phyloP scores from a whole-genome alignment of 1,140 invertebrate species.

The Calycopis cecrops region DNA sequence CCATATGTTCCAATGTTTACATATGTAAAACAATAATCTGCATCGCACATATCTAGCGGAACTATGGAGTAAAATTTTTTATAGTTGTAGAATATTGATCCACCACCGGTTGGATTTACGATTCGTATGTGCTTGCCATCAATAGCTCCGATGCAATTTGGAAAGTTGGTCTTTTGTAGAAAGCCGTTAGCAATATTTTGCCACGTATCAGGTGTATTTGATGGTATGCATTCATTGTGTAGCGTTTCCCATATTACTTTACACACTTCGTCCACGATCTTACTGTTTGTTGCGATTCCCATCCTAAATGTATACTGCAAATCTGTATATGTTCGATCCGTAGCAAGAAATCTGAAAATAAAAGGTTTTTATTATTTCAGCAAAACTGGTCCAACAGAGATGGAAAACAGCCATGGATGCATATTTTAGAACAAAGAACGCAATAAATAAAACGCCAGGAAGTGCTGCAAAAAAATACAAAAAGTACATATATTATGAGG shows the following conservation, averaged over 20 bases:
- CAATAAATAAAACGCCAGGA: constrained; percentile 17
- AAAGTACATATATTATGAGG: constrained; percentile 22
- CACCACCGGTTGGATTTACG: constrained; percentile 4
- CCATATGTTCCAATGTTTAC: constrained; percentile 17
- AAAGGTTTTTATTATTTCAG: constrained; percentile 13
- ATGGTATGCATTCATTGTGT: too few species aligned
- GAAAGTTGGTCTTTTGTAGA: too few species aligned
- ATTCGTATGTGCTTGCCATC: constrained; percentile 3
- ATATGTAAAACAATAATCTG: constrained; percentile 13
- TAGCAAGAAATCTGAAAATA: constrained; percentile 15
- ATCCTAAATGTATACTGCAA: too few species aligned
- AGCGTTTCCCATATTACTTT: too few species aligned
- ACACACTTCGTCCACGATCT: too few species aligned
- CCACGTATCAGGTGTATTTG: too few species aligned
- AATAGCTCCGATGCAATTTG: too few species aligned
- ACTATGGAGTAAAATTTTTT: constrained; percentile 6
- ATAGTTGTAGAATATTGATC: constrained; percentile 8
- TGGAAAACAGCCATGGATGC: constrained; percentile 15
- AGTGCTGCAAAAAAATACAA: constrained; percentile 15
- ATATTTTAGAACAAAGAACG: constrained; percentile 13
- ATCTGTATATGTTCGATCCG: constrained; percentile 1
- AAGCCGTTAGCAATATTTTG: too few species aligned
- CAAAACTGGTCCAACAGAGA: constrained; percentile 1
- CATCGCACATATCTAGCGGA: not conserved
- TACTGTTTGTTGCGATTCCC: too few species aligned